Percentiles rank a stretch among this genome's conserved stretches.
These are phyloP conservation scores for Oreortyx pictus DNA, from an alignment of 2,797 vertebrate genomes.

Conservation along the genomic window DNA sequence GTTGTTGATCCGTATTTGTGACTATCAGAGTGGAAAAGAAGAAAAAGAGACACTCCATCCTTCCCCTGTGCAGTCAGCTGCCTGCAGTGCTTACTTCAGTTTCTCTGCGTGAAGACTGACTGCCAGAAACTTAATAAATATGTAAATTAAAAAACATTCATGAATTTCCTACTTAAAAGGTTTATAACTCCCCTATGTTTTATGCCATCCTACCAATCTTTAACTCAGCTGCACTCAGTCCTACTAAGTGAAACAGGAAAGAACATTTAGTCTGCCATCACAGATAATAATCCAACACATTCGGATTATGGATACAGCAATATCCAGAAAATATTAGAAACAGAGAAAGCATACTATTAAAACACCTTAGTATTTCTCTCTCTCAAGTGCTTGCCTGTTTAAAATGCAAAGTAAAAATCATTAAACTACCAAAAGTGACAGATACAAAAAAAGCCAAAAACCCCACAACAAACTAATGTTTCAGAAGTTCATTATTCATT, in stretches of 20 bases:
- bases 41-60: not conserved
- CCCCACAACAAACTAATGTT: not conserved
- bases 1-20: not conserved
- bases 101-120: not conserved
- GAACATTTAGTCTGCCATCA: not conserved
- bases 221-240: not conserved
- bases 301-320: not conserved
- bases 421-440: not conserved
- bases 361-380: not conserved
- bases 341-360: not conserved
- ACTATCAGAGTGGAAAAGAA: not conserved
- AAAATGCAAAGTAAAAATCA: not conserved
- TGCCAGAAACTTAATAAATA: conserved; percentile 61
- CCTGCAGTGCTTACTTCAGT: not conserved
- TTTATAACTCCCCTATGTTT: conserved; percentile 24
- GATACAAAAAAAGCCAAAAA: not conserved
- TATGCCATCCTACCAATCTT: not conserved
- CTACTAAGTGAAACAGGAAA: conserved; percentile 1
- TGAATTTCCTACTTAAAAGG: conserved; percentile 12
- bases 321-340: not conserved
- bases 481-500: not conserved
- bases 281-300: not conserved
- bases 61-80: not conserved
- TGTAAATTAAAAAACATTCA: conserved; percentile 51
- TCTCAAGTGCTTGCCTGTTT: not conserved